Base-by-base conservation (phyloP, 2,888 invertebrate species). In the Volucella bombylans region DNA sequence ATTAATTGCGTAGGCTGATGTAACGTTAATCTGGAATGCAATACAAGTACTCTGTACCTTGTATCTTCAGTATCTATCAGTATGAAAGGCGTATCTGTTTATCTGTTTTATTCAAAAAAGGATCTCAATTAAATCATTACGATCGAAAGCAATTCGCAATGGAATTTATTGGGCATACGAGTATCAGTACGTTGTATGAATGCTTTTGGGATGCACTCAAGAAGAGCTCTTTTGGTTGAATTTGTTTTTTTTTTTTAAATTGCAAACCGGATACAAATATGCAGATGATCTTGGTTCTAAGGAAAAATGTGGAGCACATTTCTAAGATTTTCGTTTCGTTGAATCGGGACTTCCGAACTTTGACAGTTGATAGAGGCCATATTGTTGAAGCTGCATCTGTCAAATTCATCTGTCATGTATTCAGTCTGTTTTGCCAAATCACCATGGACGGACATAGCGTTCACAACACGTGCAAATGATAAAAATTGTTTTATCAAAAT, bases 111-210 rank as follows among this genome's bases (percentile, higher is more conserved):
- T 41, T 50, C 59, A 31, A 23, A 15, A 67, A 59, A 43, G 49
- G 9, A 59, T 68, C 67, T 68, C 50, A 61, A 59, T 43, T 57
- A 59, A 47, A 64, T 78, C 43, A 52, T 52, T 78, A 43, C 45
- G 14, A 72, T 79, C 50, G 57, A 57, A 39, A 57, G 71, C 55
- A 71, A 69, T 78, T 64, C 47, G 45, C 52, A 65, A 39, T 79
- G 59, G 39, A 67, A 65, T 78, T 55, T 64, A 31, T 50, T 41
- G 55, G 38, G 11, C 57, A 55, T 39, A 31, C 4, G 1, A 31
- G 31, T 2, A 23, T 2, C 31, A 31, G 31, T 31, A 31, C 31
- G 6, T 31, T n/a, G 31, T 31, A 6, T 31, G 31, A 31, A 6
- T 31, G 18, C 55, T 68, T 61, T 43, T 61, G 14, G 15, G n/a